Base-by-base conservation (phyloP, 2,797 vertebrate species). In the Benthosema pterotum region DNA sequence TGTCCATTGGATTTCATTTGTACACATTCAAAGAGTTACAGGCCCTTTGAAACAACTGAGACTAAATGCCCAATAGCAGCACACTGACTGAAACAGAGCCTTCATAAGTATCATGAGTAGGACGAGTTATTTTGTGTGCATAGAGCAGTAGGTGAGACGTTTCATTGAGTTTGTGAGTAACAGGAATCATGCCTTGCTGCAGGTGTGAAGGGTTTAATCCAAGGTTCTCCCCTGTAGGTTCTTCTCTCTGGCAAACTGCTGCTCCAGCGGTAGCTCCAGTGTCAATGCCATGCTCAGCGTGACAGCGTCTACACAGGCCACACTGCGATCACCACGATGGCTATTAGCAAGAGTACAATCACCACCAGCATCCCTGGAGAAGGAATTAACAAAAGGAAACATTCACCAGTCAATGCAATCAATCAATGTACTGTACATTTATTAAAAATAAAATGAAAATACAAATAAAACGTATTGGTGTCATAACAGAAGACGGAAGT, bases 351-450 rank as follows among this genome's bases (percentile, higher is more conserved):
- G 82, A 99, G 75, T 14, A 98, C 93, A 11, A 98, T 97, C 81
- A 98, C 94, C 93, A 97, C 93, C 89, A 97, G 82, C 97, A 99
- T 95, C 60, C 96, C 97, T 99, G 92, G 2, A 65, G 80, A 14
- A 77, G 52, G 0, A 1, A 28, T 6, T 52, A 0, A 48, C 25
- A 47, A 18, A 57, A 54, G 17, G 14, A 38, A 6, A 42, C 58
- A 53, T 11, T 7, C 14, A 1, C 42, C 38, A 15, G 12, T 3
- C 6, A 14, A 42, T 38, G 1, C 12, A 54, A 11, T 11, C 28
- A 25, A 38, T 9, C 8, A 22, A 51, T 22, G 17, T 15, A 18
- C 1, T 32, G n/a, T 13, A 46, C 12, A 46, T 46, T n/a, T 46
- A n/a, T 46, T 5, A 4, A 32, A 32, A 9, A 38, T n/a, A n/a